Percentiles rank a stretch among this genome's conserved stretches.
phyloP scores from a whole-genome alignment of 2,113 vertebrate species.

The Acrocephalus arundinaceus region DNA sequence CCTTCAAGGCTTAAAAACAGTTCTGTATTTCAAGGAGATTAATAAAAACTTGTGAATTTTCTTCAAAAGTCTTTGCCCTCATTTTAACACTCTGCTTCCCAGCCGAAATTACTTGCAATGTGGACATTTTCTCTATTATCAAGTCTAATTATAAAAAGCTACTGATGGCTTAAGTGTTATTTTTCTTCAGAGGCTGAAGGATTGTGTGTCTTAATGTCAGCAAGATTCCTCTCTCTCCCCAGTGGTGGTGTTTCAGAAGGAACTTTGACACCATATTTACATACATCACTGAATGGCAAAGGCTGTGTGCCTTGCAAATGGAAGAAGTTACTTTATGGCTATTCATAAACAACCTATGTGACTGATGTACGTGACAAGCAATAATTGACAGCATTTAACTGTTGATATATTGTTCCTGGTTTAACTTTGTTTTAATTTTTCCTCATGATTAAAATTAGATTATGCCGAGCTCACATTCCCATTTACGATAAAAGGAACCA shows the following conservation, averaged over 20 bases:
- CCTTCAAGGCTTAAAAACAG: not conserved
- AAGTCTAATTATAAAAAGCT: not conserved
- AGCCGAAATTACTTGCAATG: not conserved
- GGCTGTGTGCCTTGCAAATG: not conserved
- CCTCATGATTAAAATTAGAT: constrained; percentile 11
- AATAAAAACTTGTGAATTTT: not conserved
- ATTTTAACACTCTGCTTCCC: not conserved
- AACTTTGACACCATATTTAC: not conserved
- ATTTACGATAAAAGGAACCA: constrained; percentile 20
- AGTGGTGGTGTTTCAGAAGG: not conserved
- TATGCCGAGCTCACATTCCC: not conserved
- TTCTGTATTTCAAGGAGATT: not conserved
- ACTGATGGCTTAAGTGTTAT: not conserved
- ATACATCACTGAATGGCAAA: not conserved
- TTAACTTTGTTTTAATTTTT: constrained; percentile 30
- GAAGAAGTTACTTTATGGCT: constrained; percentile 19
- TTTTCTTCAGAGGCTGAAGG: not conserved
- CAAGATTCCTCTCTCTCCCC: not conserved
- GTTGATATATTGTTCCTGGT: constrained; percentile 2
- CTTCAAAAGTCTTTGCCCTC: not conserved
- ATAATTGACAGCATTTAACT: constrained; percentile 4
- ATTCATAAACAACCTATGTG: not conserved
- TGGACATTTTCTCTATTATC: not conserved
- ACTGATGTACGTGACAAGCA: not conserved
- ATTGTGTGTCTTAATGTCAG: not conserved